Base-by-base conservation (phyloP, 2,797 vertebrate species). In the Sebastes goodei region DNA sequence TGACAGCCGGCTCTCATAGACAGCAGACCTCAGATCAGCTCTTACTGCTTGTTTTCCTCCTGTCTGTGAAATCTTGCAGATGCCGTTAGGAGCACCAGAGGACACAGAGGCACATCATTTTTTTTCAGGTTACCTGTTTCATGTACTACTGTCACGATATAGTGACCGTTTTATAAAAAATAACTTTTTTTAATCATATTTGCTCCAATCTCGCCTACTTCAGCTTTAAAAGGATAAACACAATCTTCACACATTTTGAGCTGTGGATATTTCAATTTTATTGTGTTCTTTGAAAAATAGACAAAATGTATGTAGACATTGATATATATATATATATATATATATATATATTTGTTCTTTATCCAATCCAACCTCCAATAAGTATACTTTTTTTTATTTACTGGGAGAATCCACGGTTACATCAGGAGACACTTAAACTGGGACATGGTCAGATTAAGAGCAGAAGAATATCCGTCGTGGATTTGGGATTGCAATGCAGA, bases 271-370 rank as follows among this genome's bases (percentile, higher is more conserved):
- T 81, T 78, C 55, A 74, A 20, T 86, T 92, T 94, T 94, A 95
- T 93, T 93, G 56, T 89, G 72, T 93, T 92, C 17, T 85, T 93
- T 88, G 42, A 94, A 94, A 95, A 95, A 93, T 91, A 94, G 79
- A 93, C 82, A 90, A 71, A 81, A 32, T 88, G 74, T 82, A 71
- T 85, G 81, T 76, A 88, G 72, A 86, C 76, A 85, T 9, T 49
- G 38, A 80, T 82, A 68, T 70, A 71, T 87, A 77, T 25, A 77
- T 25, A 25, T 82, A 70, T 70, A 71, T 87, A 77, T 83, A n/a
- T n/a, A n/a, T n/a, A n/a, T n/a, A n/a, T n/a, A n/a, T n/a, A n/a
- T n/a, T 75, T 85, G 30, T 81, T 87, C 35, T 71, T 86, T 82
- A 72, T 87, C 74, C 57, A 73, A 72, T 81, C 23, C 3, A 32